These are phyloP conservation scores for Conus canariensis DNA, from an alignment of 2,888 invertebrate genomes.

Conservation along the genomic window DNA sequence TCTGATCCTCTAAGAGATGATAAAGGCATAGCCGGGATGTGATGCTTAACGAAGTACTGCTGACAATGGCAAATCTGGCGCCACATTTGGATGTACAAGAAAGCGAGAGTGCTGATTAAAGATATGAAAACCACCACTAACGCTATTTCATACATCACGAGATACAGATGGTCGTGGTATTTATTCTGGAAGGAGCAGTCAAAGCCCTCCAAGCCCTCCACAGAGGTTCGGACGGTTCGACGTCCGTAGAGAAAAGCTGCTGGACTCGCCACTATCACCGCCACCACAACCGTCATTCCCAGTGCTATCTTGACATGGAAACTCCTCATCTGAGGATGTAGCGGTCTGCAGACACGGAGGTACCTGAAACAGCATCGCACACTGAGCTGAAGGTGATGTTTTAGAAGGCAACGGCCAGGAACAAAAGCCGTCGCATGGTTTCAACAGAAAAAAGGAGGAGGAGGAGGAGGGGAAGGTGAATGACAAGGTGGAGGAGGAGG, in stretches of 20 bases:
- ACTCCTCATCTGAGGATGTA: not conserved
- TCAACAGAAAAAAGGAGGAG: not conserved
- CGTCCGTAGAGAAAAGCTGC: conserved; percentile 48
- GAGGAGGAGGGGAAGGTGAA: not conserved
- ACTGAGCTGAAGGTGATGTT: conserved; percentile 53
- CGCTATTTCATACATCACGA: conserved; percentile 44
- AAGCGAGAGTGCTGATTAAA: not conserved
- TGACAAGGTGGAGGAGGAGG: not conserved
- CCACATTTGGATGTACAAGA: conserved; percentile 43
- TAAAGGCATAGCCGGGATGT: too few relatives aligned
- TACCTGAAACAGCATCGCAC: conserved; percentile 50
- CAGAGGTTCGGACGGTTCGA: conserved; percentile 40
- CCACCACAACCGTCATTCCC: not conserved
- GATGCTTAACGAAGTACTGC: not conserved
- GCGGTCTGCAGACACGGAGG: not conserved
- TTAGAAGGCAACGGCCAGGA: too few relatives aligned
- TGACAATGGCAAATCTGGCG: conserved; percentile 42
- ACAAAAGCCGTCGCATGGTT: conserved; percentile 47
- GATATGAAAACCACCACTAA: conserved; percentile 36
- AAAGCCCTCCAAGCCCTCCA: conserved; percentile 39
- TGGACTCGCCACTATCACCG: conserved; percentile 43
- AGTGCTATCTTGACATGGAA: not conserved
- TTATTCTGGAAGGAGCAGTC: conserved; percentile 51
- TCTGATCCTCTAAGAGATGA: not conserved
- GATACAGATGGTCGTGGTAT: conserved; percentile 28